These are phyloP conservation scores for Calephelis nemesis DNA, from an alignment of 1,140 invertebrate genomes.

Conservation along the genomic window DNA sequence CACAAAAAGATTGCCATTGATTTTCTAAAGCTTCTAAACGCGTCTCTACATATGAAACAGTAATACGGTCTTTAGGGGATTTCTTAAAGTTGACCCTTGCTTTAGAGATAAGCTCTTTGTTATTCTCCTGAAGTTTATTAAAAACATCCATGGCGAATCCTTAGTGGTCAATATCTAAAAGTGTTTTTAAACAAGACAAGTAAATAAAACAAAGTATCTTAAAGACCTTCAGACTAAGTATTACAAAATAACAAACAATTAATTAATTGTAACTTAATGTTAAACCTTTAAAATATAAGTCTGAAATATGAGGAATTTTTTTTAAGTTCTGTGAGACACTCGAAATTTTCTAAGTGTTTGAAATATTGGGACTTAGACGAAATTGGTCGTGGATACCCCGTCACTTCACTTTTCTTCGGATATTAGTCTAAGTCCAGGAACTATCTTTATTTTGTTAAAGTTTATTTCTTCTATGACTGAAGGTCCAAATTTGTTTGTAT, in stretches of 20 bases:
- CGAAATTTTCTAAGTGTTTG: conserved; percentile 20
- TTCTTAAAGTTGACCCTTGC: conserved; percentile 25
- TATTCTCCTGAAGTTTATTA: conserved; percentile 18
- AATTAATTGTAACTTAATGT: no score
- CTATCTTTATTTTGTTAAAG: neutral
- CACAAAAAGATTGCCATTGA: conserved; percentile 24
- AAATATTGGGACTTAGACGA: neutral
- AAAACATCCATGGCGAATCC: neutral
- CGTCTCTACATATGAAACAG: no score
- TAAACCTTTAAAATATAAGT: neutral
- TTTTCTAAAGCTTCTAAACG: conserved; percentile 24
- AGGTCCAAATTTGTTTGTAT: neutral
- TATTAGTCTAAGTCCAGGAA: conserved; percentile 12
- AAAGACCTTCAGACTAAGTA: no score
- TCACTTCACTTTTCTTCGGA: conserved; percentile 14
- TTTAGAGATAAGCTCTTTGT: conserved; percentile 26
- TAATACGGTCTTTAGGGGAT: conserved; percentile 26
- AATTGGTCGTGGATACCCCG: conserved; percentile 21
- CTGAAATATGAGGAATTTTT: neutral
- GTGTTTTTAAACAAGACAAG: neutral
- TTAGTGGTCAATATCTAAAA: neutral
- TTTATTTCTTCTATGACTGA: conserved; percentile 7
- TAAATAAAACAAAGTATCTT: neutral
- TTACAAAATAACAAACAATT: neutral
- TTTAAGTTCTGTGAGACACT: neutral